Evolutionary conservation across 2,797 vertebrate species (phyloP).

Genomic region (Vultur gryphus): DNA sequence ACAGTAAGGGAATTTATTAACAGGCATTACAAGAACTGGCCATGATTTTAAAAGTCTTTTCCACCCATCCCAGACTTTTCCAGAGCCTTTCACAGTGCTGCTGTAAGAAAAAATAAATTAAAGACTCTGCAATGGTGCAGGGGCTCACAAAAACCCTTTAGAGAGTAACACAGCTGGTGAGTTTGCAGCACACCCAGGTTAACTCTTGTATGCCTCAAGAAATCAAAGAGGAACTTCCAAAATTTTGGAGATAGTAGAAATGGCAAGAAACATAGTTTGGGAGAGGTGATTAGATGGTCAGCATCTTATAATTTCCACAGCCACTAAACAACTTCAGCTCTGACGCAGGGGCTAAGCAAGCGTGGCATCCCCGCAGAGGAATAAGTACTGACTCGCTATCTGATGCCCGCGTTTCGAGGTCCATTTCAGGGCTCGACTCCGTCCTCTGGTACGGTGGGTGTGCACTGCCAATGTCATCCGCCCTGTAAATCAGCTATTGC

Average conservation of each 20-base stretch:
- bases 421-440: fast-evolving
- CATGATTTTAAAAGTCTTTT: neutral
- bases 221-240: neutral
- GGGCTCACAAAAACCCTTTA: neutral
- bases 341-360: neutral
- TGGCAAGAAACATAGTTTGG: fast-evolving
- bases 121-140: neutral
- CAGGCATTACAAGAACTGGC: neutral
- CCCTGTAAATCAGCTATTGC: neutral
- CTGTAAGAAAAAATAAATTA: neutral
- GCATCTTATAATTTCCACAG: neutral
- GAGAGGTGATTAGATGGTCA: neutral
- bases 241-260: neutral
- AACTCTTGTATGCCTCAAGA: neutral
- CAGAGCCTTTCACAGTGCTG: neutral
- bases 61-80: neutral
- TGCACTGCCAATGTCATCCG: neutral
- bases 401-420: fast-evolving
- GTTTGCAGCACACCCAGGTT: neutral
- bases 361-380: neutral
- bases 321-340: neutral
- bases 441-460: neutral
- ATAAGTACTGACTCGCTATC: fast-evolving
- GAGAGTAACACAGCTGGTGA: neutral
- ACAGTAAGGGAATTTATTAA: neutral